Conservation (phyloP, 2,888 invertebrate genomes). For the Resseliella maxima region DNA sequence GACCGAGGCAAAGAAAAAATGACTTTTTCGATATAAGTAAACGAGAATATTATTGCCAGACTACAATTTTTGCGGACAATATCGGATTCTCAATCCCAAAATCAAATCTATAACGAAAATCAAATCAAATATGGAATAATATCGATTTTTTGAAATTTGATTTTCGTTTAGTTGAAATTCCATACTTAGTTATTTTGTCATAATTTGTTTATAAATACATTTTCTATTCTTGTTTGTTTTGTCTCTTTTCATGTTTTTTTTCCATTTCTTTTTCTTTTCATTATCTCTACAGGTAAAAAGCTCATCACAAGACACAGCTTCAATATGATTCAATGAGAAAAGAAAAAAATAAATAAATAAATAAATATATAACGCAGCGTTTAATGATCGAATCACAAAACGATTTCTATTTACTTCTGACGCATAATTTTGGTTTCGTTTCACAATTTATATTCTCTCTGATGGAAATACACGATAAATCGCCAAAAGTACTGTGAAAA, state of each 20-base stretch:
- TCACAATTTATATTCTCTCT: not conserved
- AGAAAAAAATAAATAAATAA: no score
- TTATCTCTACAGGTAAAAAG: constrained; percentile 14
- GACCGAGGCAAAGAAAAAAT: no score
- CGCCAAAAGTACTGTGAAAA: not conserved
- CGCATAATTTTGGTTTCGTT: constrained; percentile 42
- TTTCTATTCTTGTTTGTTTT: not conserved
- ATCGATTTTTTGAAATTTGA: no score
- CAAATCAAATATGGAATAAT: not conserved
- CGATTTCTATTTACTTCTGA: constrained; percentile 12
- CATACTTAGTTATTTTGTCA: no score
- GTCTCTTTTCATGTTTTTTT: not conserved
- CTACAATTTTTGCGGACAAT: constrained; percentile 14
- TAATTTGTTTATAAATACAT: not conserved
- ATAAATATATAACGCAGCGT: constrained; percentile 39
- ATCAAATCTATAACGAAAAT: not conserved
- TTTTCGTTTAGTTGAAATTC: no score
- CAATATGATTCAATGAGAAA: constrained; percentile 32
- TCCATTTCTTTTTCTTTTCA: not conserved
- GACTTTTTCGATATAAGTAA: no score
- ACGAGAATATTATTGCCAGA: not conserved
- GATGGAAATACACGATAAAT: not conserved
- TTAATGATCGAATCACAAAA: constrained; percentile 37
- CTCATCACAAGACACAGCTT: constrained; percentile 15
- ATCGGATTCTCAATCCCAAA: not conserved